These are phyloP conservation scores for Gavia stellata DNA, from an alignment of 2,113 vertebrate genomes.

Conservation along the genomic window DNA sequence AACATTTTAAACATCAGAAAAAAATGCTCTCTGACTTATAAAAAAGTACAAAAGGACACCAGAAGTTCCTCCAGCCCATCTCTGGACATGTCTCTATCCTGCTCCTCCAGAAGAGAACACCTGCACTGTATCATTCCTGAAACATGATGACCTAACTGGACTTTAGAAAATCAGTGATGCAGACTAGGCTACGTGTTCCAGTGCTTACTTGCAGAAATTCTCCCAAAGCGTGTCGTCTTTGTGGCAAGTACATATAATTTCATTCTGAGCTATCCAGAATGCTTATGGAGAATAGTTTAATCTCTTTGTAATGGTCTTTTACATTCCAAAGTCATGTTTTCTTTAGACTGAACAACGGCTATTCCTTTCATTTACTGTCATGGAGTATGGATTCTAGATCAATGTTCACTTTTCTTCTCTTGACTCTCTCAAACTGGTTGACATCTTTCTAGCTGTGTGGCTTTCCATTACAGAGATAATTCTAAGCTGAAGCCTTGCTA, in stretches of 20 bases:
- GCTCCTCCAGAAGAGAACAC: not conserved
- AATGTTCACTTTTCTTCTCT: fast-evolving
- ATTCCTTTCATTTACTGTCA: not conserved
- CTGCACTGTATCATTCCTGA: not conserved
- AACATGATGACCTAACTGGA: not conserved
- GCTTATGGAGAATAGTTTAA: not conserved
- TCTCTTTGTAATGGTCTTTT: not conserved
- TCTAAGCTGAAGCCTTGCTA: not conserved
- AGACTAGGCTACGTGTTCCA: not conserved
- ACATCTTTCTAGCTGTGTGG: not conserved
- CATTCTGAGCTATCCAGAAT: not conserved
- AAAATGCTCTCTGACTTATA: not conserved
- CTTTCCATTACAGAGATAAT: not conserved
- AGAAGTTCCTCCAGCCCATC: not conserved
- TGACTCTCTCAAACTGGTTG: not conserved
- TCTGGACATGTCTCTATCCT: not conserved
- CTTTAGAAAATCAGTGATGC: not conserved
- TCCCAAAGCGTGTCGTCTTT: not conserved
- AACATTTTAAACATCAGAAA: not conserved
- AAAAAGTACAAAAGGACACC: not conserved
- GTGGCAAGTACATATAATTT: not conserved
- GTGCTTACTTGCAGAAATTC: not conserved
- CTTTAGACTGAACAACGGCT: not conserved
- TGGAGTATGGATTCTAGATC: not conserved
- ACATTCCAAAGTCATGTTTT: not conserved